A percentile compares a stretch with the other conserved stretches of the same genome.
phyloP scores from a whole-genome alignment of 2,113 vertebrate species.

The Microtus richardsoni region DNA sequence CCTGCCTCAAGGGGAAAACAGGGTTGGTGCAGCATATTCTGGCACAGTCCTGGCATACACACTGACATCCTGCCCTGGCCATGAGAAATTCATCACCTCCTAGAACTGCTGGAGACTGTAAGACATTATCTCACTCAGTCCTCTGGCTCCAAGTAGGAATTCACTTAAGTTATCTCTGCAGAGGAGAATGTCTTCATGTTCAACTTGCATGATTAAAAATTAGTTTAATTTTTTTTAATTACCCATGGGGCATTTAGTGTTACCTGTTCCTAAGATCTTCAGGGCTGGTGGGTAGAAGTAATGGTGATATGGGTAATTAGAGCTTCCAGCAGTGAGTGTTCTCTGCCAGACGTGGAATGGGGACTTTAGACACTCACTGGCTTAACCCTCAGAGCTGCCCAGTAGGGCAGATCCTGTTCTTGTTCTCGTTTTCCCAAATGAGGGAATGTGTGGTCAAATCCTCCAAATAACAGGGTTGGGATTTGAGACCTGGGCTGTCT shows the following conservation, averaged over 20 bases:
- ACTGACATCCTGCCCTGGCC: slow-evolving; percentile 62
- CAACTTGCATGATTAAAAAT: slow-evolving; percentile 68
- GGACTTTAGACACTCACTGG: neutral
- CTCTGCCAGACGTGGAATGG: neutral
- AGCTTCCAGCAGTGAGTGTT: neutral
- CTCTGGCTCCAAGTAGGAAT: slow-evolving; percentile 68
- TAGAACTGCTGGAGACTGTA: slow-evolving; percentile 16
- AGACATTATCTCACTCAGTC: slow-evolving; percentile 76
- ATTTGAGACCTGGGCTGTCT: slow-evolving; percentile 18
- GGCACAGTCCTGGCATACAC: slow-evolving; percentile 23
- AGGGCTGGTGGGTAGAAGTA: slow-evolving; percentile 28
- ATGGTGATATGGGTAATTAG: slow-evolving; percentile 38
- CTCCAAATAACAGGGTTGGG: neutral
- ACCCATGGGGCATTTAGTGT: slow-evolving; percentile 51
- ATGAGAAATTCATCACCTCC: slow-evolving; percentile 65
- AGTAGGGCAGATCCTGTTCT: neutral
- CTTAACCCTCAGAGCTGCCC: slow-evolving; percentile 53
- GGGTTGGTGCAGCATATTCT: neutral
- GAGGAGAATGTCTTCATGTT: slow-evolving; percentile 57
- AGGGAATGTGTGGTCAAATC: slow-evolving; percentile 34
- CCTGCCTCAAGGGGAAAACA: neutral
- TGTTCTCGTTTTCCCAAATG: slow-evolving; percentile 51
- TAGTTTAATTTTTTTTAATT: slow-evolving; percentile 45
- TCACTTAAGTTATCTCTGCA: slow-evolving; percentile 61
- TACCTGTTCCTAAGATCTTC: slow-evolving; percentile 9